phyloP scores from a whole-genome alignment of 2,797 vertebrate genomes.

The Ambastaia sidthimunki region DNA sequence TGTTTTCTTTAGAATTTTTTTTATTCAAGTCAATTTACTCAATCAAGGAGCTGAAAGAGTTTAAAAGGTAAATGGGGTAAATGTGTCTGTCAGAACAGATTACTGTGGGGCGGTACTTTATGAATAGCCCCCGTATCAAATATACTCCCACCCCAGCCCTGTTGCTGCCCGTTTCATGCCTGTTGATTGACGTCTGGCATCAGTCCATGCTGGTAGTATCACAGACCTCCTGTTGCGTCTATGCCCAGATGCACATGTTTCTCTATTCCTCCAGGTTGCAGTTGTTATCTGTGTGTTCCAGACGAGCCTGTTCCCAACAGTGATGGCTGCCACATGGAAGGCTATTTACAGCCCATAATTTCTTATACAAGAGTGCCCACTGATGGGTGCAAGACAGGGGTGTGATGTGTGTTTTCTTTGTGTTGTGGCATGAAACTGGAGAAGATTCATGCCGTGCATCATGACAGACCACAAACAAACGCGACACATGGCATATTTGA shows the following conservation, averaged over 20 bases:
- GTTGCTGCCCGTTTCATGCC: neutral
- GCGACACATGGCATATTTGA: conserved; percentile 10
- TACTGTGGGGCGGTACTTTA: neutral
- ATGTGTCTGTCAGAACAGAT: neutral
- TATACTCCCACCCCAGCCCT: neutral
- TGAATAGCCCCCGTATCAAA: neutral
- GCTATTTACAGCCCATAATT: conserved; percentile 31
- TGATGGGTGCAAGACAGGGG: conserved; percentile 19
- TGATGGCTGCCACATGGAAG: conserved; percentile 57
- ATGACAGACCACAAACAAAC: conserved; percentile 16
- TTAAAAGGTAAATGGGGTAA: neutral
- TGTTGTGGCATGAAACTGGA: conserved; percentile 10
- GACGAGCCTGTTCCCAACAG: conserved; percentile 49
- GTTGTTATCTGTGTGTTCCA: conserved; percentile 69
- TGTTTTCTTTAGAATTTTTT: too few species aligned
- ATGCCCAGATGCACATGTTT: conserved; percentile 24
- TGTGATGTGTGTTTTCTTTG: conserved; percentile 17
- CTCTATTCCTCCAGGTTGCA: conserved; percentile 36
- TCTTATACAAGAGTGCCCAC: conserved; percentile 7
- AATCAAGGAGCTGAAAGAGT: neutral
- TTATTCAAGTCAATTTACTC: too few species aligned
- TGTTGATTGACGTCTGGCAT: conserved; percentile 1
- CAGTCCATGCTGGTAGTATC: neutral
- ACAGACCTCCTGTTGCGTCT: conserved; percentile 1
- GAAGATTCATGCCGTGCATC: neutral